Conservation (phyloP, 2,888 invertebrate species). For the Carterocephalus palaemon region DNA sequence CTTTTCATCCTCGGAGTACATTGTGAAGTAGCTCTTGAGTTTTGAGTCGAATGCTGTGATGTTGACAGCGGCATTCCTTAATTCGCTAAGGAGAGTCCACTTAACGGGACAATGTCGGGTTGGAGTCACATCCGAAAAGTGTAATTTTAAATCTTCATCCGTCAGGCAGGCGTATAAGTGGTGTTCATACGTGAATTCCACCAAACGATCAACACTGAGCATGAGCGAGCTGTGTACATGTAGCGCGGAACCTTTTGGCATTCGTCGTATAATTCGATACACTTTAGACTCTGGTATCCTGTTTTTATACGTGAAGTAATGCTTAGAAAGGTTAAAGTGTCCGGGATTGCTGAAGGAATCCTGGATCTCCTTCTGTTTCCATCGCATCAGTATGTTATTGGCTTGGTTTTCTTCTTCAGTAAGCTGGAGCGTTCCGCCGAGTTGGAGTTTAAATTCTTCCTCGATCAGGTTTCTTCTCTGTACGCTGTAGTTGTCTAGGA, state of each 20-base stretch:
- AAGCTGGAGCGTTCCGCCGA: conserved; percentile 74
- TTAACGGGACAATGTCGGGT: conserved; percentile 49
- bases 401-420: conserved; percentile 68
- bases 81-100: conserved; percentile 74
- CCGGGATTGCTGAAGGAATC: conserved; percentile 68
- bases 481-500: conserved; percentile 40
- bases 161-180: conserved; percentile 78
- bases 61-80: conserved; percentile 62
- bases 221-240: conserved; percentile 84
- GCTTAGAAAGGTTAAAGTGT: conserved; percentile 81
- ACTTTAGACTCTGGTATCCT: conserved; percentile 81
- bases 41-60: conserved; percentile 69
- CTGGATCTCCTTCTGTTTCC: conserved; percentile 73
- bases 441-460: conserved; percentile 60
- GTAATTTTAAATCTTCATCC: conserved; percentile 48
- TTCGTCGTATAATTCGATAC: conserved; percentile 80
- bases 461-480: conserved; percentile 45
- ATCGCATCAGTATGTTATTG: conserved; percentile 78
- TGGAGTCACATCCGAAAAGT: conserved; percentile 54
- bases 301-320: conserved; percentile 80
- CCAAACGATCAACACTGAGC: conserved; percentile 78
- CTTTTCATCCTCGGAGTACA: conserved; percentile 66
- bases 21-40: conserved; percentile 74
- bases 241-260: conserved; percentile 88
- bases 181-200: conserved; percentile 81